Evolutionary conservation across 2,113 vertebrate species (phyloP).

Genomic region (Lasiurus borealis): DNA sequence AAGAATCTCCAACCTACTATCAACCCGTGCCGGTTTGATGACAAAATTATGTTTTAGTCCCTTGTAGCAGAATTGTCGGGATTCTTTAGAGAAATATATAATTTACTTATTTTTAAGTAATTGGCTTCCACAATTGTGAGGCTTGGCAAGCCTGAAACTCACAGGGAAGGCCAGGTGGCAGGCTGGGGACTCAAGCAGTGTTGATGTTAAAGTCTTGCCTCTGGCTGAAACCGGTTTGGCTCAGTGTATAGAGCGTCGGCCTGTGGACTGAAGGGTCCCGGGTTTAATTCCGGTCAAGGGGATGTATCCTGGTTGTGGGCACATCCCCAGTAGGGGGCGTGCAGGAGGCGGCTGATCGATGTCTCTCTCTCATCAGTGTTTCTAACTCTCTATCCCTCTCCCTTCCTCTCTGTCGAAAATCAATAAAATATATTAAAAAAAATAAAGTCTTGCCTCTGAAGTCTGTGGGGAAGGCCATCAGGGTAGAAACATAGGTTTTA

Average conservation of each 20-base stretch:
- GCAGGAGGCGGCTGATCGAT: too few species aligned
- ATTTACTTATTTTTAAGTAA: slow-evolving; percentile 14
- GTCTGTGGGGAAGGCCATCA: neutral
- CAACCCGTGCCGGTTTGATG: neutral
- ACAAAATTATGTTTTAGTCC: neutral
- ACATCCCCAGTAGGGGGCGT: too few species aligned
- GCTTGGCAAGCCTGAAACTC: neutral
- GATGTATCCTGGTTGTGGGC: too few species aligned
- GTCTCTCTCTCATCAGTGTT: too few species aligned
- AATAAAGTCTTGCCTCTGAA: neutral
- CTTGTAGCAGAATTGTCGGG: neutral
- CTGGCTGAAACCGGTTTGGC: neutral
- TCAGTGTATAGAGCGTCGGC: too few species aligned
- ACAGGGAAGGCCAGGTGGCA: neutral
- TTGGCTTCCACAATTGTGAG: neutral
- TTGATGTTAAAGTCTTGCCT: neutral
- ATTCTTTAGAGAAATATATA: neutral
- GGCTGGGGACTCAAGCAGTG: neutral
- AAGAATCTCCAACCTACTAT: neutral
- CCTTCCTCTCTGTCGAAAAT: too few species aligned
- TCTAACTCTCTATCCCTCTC: too few species aligned
- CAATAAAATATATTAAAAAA: too few species aligned
- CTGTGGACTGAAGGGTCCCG: too few species aligned
- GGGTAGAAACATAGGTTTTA: neutral
- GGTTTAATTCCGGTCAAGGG: too few species aligned